A percentile compares a stretch with the other conserved stretches of the same genome.
These are phyloP conservation scores for Penaeus chinensis DNA, from an alignment of 1,140 invertebrate species.

Conservation along the genomic window DNA sequence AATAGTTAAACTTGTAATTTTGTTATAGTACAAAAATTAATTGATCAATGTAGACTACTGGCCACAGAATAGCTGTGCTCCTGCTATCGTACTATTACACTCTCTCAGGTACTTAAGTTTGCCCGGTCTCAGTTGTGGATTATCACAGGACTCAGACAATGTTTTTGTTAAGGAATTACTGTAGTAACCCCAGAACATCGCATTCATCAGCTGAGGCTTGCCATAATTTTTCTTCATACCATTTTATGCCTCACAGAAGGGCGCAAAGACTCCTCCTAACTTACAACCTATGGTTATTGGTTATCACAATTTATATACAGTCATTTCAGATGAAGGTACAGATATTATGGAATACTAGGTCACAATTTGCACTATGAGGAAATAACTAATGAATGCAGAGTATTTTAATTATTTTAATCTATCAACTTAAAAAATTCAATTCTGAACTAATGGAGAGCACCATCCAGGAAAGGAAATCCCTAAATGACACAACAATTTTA, in stretches of 20 bases:
- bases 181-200: conserved; percentile 24
- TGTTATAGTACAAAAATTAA: too few species aligned
- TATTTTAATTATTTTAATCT: conserved; percentile 52
- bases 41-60: not conserved
- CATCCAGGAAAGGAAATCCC: conserved; percentile 46
- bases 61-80: conserved; percentile 44
- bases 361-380: conserved; percentile 57
- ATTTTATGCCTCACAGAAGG: conserved; percentile 46
- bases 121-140: conserved; percentile 52
- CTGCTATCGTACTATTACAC: conserved; percentile 60
- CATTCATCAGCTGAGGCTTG: conserved; percentile 59
- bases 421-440: conserved; percentile 36
- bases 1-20: too few species aligned
- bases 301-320: conserved; percentile 61
- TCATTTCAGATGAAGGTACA: conserved; percentile 53
- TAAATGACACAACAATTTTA: conserved; percentile 36
- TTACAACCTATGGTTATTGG: conserved; percentile 59
- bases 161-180: conserved; percentile 32
- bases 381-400: conserved; percentile 53
- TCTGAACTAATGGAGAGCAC: conserved; percentile 47
- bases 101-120: conserved; percentile 60
- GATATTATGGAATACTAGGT: conserved; percentile 57
- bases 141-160: conserved; percentile 62
- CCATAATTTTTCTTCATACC: conserved; percentile 41
- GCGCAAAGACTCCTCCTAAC: conserved; percentile 41